Percentiles rank a stretch among this genome's conserved stretches.
These are phyloP conservation scores for Drosophila neonasuta DNA, from an alignment of 2,888 invertebrate genomes.

Conservation along the genomic window DNA sequence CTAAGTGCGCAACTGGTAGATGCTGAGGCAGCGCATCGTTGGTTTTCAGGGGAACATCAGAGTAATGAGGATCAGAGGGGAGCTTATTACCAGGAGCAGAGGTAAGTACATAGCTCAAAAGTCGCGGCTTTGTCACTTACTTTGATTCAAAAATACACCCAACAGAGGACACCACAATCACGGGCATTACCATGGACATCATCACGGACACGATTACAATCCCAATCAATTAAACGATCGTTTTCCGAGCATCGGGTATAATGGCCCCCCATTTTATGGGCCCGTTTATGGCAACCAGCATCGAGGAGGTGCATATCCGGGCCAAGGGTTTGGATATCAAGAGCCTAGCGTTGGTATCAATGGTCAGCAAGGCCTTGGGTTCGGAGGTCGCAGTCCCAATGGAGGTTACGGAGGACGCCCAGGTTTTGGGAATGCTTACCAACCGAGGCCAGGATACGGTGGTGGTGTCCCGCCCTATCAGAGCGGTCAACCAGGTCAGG, in stretches of 20 bases:
- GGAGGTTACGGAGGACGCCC: not conserved
- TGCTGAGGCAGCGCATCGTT: constrained; percentile 43
- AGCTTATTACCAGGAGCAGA: constrained; percentile 15
- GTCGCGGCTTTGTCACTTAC: not conserved
- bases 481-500: not conserved
- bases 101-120: constrained; percentile 15
- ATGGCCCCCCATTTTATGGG: not conserved
- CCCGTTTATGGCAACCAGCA: not conserved
- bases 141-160: not conserved
- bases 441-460: constrained; percentile 4
- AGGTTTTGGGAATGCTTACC: not conserved
- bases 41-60: constrained; percentile 23
- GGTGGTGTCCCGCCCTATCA: not conserved
- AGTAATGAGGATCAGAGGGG: constrained; percentile 10
- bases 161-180: constrained; percentile 15
- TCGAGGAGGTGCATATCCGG: not conserved
- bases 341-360: not conserved
- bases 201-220: constrained; percentile 19
- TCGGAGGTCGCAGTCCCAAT: not conserved
- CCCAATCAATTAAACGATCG: not conserved
- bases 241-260: not conserved
- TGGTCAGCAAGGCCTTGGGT: not conserved
- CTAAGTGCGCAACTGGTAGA: constrained; percentile 48
- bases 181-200: not conserved
- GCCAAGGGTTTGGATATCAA: too few relatives aligned